Evolutionary conservation across 2,797 vertebrate species (phyloP), one percentile per base, ranked within the genome.

Genomic region (Rhadinocentrus ornatus): DNA sequence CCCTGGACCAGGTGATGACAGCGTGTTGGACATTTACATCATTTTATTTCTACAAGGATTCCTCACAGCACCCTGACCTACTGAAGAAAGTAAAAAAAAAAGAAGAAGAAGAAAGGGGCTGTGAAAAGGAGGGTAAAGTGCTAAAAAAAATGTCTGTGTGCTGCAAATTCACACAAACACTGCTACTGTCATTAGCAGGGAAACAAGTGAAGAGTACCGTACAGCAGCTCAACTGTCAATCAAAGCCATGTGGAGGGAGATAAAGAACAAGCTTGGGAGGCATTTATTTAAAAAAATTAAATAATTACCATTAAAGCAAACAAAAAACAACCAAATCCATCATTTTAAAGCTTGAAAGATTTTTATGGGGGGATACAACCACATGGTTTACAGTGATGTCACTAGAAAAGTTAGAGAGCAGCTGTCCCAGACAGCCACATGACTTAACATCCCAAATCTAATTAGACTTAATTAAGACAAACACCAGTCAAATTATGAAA

Each of bases 281-380:
- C 55, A 69, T 80, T 80, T 81, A 71, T 72, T 60, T 59, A 63
- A 83, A 32, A 71, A 72, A 84, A 68, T 78, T 73, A 75, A 86
- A 80, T 71, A 73, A 78, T 75, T 35, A 66, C 0, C 1, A 37
- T 20, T 57, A 37, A 67, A 81, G 29, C 24, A 61, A 60, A 74
- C 10, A 57, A 65, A n/a, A 62, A 62, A 54, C 37, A 76, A 73
- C 55, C 56, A 73, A 29, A 31, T 59, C 26, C 6, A 63, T 48
- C 2, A n/a, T 62, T 82, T 77, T 53, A 35, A 73, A 77, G 27
- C 35, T 27, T 15, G 1, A 10, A 54, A 32, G 54, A 73, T 48
- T 48, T 57, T 55, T 37, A n/a, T 26, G 24, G 26, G 26, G 29
- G 69, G 64, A 69, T 44, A 65, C 59, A 16, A 22, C 4, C 54